Base-by-base conservation (phyloP, 2,797 vertebrate genomes). In the Lates japonicus region DNA sequence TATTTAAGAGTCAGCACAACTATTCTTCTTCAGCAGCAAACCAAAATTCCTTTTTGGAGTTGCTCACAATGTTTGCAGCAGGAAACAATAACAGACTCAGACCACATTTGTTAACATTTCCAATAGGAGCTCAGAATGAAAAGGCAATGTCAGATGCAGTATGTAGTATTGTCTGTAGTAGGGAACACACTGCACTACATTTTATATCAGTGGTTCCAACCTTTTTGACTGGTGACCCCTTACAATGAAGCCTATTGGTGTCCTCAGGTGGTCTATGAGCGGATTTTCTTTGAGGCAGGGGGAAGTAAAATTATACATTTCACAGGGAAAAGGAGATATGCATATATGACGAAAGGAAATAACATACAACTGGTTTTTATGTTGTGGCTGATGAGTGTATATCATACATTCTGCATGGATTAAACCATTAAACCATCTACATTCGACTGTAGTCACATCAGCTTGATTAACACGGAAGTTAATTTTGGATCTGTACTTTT, bases 81-180 rank as follows among this genome's bases (percentile, higher is more conserved):
- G n/a, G 14, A 37, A 29, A 52, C 25, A 78, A 61, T 11, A 55
- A 10, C 57, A 64, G 3, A 35, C 48, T 52, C 44, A 7, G 31
- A 46, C 12, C 3, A 41, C 0, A 16, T 46, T 29, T 44, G 6
- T 4, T 31, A 52, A 58, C n/a, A 68, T 42, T 33, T 68, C 22
- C 55, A 69, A 72, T 2, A 35, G 33, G 29, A 48, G 46, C 20
- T 59, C 31, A 11, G 20, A 48, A 59, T 74, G 14, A 82, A 60
- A 66, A 60, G 14, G 1, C 1, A 49, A 16, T 20, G 22, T 55
- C 13, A 59, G 49, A 17, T 3, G 16, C 12, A 22, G 10, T 19
- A 31, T 7, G 11, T 1, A 5, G n/a, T 19, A 12, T 22, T 39
- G 35, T 22, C 25, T 10, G 39, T 25, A 20, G 44, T 46, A 35